Conservation (phyloP, 2,797 vertebrate genomes). For the Tragelaphus eurycerus region DNA sequence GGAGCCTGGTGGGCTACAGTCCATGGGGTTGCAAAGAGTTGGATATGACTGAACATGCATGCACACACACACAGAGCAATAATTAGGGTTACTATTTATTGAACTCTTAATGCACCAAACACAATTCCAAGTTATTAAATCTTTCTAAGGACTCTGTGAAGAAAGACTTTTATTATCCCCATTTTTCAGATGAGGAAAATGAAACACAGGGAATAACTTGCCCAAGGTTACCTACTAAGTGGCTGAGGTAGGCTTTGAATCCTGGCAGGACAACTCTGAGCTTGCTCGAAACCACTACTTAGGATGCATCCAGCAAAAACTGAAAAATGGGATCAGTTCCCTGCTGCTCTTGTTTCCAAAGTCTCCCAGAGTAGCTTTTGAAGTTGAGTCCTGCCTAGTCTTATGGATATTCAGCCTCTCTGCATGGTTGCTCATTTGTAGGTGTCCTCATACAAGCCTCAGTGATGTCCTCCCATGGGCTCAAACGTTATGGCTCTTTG, state of each 20-base stretch:
- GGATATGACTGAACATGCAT: neutral
- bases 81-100: neutral
- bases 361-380: neutral
- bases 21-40: neutral
- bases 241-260: neutral
- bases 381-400: neutral
- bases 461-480: neutral
- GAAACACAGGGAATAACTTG: neutral
- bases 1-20: neutral
- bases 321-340: neutral
- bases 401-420: neutral
- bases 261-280: neutral
- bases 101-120: neutral
- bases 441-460: neutral
- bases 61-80: neutral
- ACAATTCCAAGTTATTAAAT: neutral
- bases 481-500: neutral
- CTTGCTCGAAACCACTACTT: neutral
- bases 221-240: neutral
- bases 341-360: neutral
- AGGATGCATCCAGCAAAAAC: neutral
- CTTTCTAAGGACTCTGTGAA: neutral
- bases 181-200: neutral
- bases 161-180: neutral
- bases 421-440: neutral